Percentiles rank a stretch among this genome's conserved stretches.
Conservation (phyloP, 2,797 vertebrate species). For the Galago senegalensis region DNA sequence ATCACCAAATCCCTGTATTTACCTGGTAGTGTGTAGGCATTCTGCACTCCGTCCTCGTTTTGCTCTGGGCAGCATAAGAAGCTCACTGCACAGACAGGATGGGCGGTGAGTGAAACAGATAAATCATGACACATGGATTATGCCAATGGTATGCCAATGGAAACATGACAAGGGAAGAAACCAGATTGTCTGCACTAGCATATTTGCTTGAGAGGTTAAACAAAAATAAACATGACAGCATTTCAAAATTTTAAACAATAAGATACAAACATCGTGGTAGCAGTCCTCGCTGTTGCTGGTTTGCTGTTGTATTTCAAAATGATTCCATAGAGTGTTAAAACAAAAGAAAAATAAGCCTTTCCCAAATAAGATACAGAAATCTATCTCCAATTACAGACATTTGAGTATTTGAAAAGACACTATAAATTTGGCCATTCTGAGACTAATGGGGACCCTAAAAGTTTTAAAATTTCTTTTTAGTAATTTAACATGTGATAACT, state of each 20-base stretch:
- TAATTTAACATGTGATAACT: slow-evolving; percentile 3
- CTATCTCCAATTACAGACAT: slow-evolving; percentile 26
- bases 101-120: slow-evolving; percentile 92
- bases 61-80: slow-evolving; percentile 99
- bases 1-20: slow-evolving; percentile 90
- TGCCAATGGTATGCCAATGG: slow-evolving; percentile 91
- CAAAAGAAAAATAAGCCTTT: slow-evolving; percentile 50
- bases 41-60: slow-evolving; percentile 99
- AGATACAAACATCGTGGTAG: slow-evolving; percentile 68
- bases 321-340: slow-evolving; percentile 20
- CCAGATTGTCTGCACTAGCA: slow-evolving; percentile 88
- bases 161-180: slow-evolving; percentile 90
- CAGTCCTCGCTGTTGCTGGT: slow-evolving; percentile 57
- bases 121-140: slow-evolving; percentile 91
- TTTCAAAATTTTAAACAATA: slow-evolving; percentile 80
- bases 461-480: not conserved
- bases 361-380: slow-evolving; percentile 29
- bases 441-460: not conserved
- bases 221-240: slow-evolving; percentile 78
- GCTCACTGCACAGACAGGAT: slow-evolving; percentile 98
- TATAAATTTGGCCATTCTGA: slow-evolving; percentile 33
- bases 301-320: slow-evolving; percentile 60
- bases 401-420: slow-evolving; percentile 35
- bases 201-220: slow-evolving; percentile 83
- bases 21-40: slow-evolving; percentile 99